phyloP scores from a whole-genome alignment of 2,113 vertebrate species.

The Xiphias gladius region DNA sequence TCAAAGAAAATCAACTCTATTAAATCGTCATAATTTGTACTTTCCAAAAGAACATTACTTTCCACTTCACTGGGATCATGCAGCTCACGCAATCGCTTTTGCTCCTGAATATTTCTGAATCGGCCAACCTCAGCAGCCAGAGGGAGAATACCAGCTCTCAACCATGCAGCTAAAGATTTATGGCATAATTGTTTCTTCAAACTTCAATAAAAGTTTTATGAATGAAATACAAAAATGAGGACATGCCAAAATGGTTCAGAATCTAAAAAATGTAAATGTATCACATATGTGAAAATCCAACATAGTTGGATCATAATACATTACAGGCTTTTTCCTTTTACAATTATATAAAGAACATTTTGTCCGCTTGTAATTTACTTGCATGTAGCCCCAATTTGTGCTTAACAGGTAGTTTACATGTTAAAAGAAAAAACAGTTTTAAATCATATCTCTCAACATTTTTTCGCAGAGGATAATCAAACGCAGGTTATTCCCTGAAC shows the following conservation, averaged over 20 bases:
- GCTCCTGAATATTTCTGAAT: neutral
- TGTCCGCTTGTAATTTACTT: neutral
- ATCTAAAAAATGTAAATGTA: neutral
- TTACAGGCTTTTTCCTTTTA: neutral
- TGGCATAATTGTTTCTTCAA: neutral
- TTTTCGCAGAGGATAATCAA: neutral
- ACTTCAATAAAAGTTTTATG: neutral
- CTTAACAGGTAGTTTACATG: neutral
- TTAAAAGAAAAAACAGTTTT: neutral
- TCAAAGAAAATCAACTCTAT: neutral
- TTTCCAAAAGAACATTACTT: neutral
- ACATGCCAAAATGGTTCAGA: neutral
- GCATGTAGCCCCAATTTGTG: neutral
- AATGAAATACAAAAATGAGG: neutral
- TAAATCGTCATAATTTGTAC: neutral
- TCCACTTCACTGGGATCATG: too few species aligned
- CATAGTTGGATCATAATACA: neutral
- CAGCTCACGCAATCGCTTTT: too few species aligned
- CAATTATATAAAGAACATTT: neutral
- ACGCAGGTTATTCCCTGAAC: neutral
- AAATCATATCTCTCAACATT: neutral
- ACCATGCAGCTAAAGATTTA: neutral
- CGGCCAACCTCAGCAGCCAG: neutral
- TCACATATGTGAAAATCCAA: neutral
- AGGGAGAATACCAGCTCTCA: neutral